These are phyloP conservation scores for Heliconius cydno DNA, from an alignment of 2,888 invertebrate genomes.

Conservation along the genomic window DNA sequence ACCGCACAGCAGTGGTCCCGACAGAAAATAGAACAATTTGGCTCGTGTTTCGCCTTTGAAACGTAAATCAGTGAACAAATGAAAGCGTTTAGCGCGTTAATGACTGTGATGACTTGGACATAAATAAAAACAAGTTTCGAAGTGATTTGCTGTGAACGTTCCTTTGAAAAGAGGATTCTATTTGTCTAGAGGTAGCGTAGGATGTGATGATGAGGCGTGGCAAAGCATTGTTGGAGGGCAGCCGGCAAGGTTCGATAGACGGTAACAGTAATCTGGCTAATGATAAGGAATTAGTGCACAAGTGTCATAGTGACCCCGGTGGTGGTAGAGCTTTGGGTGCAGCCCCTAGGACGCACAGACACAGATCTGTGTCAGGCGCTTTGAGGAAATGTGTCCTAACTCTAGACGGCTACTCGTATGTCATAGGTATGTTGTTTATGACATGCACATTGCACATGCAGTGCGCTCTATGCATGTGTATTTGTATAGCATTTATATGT, in stretches of 20 bases:
- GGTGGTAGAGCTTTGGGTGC: slow-evolving; percentile 77
- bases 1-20: slow-evolving; percentile 18
- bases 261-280: slow-evolving; percentile 66
- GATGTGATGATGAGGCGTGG: slow-evolving; percentile 80
- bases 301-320: slow-evolving; percentile 87
- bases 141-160: slow-evolving; percentile 49
- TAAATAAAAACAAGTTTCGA: slow-evolving; percentile 46
- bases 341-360: slow-evolving; percentile 68
- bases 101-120: slow-evolving; percentile 49
- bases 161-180: slow-evolving; percentile 11
- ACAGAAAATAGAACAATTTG: slow-evolving; percentile 24
- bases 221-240: slow-evolving; percentile 76
- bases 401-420: slow-evolving; percentile 93
- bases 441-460: slow-evolving; percentile 1
- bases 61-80: slow-evolving; percentile 55
- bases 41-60: slow-evolving; percentile 25
- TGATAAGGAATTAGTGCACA: slow-evolving; percentile 86
- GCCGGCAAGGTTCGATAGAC: slow-evolving; percentile 79
- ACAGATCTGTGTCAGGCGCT: slow-evolving; percentile 81
- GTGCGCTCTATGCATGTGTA: slow-evolving; percentile 12
- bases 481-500: not conserved
- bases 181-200: slow-evolving; percentile 69
- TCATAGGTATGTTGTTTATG: slow-evolving; percentile 88
- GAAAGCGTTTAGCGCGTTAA: slow-evolving; percentile 58
- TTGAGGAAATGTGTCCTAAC: slow-evolving; percentile 92